Evolutionary conservation across 2,113 vertebrate species (phyloP).

Genomic region (Psilopogon haemacephalus): DNA sequence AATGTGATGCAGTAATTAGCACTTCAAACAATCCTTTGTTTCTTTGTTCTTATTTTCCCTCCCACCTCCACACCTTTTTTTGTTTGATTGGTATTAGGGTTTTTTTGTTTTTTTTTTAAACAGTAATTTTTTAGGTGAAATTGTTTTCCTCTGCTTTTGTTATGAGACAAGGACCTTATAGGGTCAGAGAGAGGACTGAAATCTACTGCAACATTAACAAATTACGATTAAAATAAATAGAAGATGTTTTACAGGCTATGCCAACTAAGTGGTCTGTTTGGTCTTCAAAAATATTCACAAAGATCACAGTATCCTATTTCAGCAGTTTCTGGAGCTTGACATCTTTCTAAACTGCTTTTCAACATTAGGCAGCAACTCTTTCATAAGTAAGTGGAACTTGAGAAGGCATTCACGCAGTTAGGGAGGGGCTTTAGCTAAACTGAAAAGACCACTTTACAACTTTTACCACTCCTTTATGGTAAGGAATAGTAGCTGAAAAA

Average conservation of each 20-base stretch:
- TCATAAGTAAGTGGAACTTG: neutral
- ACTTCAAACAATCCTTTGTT: neutral
- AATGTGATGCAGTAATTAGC: neutral
- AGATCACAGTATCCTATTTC: neutral
- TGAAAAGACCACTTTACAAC: neutral
- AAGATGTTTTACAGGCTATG: neutral
- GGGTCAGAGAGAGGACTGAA: too few species aligned
- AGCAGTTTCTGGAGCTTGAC: neutral
- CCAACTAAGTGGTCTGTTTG: neutral
- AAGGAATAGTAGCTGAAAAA: neutral
- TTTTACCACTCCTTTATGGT: neutral
- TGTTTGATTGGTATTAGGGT: too few species aligned
- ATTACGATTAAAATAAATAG: neutral
- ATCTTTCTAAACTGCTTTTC: neutral
- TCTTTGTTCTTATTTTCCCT: neutral
- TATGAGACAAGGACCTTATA: neutral
- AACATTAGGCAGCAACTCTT: neutral
- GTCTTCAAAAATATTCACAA: neutral
- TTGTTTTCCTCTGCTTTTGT: neutral
- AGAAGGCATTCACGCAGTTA: neutral
- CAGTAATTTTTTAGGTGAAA: neutral
- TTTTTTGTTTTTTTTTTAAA: neutral
- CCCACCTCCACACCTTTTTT: fast-evolving
- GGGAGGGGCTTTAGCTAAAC: neutral
- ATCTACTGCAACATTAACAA: neutral